Base-by-base conservation (phyloP, 2,888 invertebrate species). In the Cheilosia vernalis region DNA sequence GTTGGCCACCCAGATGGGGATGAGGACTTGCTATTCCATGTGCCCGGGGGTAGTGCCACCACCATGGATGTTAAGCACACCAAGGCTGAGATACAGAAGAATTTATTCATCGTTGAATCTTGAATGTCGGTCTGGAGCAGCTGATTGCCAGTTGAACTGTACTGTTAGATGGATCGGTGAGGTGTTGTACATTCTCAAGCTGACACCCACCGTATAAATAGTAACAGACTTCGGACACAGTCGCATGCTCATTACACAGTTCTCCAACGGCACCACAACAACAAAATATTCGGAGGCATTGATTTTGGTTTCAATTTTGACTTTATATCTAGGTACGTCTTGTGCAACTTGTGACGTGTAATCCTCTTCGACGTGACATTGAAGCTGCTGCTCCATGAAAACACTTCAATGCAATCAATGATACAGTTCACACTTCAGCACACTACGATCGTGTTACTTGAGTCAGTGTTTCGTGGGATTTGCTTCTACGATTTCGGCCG, bases 181-280 rank as follows among this genome's bases (percentile, higher is more conserved):
- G 63, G 42, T 76, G 74, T 84, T 70, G 56, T 84, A 42, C 56
- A n/a, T n/a, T 21, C 66, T 55, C 64, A 30, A 76, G 40, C n/a
- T 10, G 58, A 47, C 30, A 53, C 60, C 64, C n/a, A 30, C 47
- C 6, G 17, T 79, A 78, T 84, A 79, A 79, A 84, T 84, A 84
- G 70, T 1, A 13, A 15, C 58, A 56, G 49, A 64, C 55, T 69
- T 79, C 64, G 27, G 53, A 55, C 61, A 73, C 78, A 69, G 42
- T 79, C 56, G 70, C 64, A 42, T 58, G 58, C 74, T 69, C 58
- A 66, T 66, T 63, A 53, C 42, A 49, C 63, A 33, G 33, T 30
- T 6, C 63, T 76, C 53, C 64, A 79, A 24, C 58, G 58, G 30
- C 58, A 74, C 55, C 33, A 69, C 66, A 77, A 66, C 70, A 76